Evolutionary conservation across 1,140 invertebrate species (phyloP).

Genomic region (Drosophila kikkawai): DNA sequence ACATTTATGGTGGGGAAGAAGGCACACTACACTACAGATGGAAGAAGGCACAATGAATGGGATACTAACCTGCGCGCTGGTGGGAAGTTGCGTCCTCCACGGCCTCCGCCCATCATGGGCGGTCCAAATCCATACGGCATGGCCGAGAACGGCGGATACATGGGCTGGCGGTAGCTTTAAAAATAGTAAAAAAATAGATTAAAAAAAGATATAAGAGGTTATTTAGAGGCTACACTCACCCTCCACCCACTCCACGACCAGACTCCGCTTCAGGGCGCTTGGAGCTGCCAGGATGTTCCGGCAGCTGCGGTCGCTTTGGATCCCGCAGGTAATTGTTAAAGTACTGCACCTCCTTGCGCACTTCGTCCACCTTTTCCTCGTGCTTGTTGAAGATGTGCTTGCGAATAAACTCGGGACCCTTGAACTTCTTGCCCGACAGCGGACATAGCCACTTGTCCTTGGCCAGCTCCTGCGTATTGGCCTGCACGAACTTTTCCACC

Average conservation of each 20-base stretch:
- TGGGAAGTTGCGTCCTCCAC: constrained; percentile 75
- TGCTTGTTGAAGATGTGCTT: constrained; percentile 99
- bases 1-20: neutral
- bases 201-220: no score
- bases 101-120: constrained; percentile 74
- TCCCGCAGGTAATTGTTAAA: constrained; percentile 99
- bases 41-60: neutral
- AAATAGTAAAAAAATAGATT: neutral
- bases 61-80: constrained; percentile 76
- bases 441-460: constrained; percentile 99
- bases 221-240: constrained; percentile 77
- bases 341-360: constrained; percentile 97
- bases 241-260: constrained; percentile 85
- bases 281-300: constrained; percentile 90
- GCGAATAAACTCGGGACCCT: constrained; percentile 99
- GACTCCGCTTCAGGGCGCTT: constrained; percentile 85
- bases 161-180: constrained; percentile 62
- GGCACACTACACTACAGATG: neutral
- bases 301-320: constrained; percentile 96
- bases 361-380: constrained; percentile 97
- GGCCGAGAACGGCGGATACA: constrained; percentile 72
- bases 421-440: constrained; percentile 99
- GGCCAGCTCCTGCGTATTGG: constrained; percentile 97
- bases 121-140: constrained; percentile 78
- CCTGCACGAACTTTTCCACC: constrained; percentile 97